Evolutionary conservation across 30 jellyfish, hydroid and myxozoan genomes (phyloP).

Genomic region (Hydractinia symbiolongicarpus): DNA sequence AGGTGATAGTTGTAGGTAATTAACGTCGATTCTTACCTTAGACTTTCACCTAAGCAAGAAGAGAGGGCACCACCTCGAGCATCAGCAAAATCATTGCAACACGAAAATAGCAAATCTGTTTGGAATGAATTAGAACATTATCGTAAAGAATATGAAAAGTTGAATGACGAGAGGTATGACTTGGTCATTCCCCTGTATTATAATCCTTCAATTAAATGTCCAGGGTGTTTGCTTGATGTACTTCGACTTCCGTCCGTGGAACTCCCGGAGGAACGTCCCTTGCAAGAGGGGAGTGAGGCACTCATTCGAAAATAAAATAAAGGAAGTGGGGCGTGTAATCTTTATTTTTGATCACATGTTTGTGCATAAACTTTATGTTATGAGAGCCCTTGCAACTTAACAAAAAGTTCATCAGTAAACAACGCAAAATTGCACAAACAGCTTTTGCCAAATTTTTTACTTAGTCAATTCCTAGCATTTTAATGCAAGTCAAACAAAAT

Average conservation of each 20-base stretch:
- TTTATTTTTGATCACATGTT: too few relatives aligned
- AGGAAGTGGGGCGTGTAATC: not conserved
- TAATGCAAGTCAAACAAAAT: too few relatives aligned
- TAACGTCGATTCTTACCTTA: not conserved
- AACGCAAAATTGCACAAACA: too few relatives aligned
- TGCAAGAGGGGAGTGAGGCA: not conserved
- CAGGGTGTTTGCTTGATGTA: too few relatives aligned
- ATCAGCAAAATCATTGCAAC: constrained; percentile 68
- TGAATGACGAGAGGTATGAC: constrained; percentile 57
- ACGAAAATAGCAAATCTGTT: constrained; percentile 80
- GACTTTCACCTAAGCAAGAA: constrained; percentile 3
- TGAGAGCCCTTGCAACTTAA: too few relatives aligned
- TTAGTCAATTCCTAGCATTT: too few relatives aligned
- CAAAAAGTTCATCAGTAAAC: too few relatives aligned
- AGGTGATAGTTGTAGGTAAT: not conserved
- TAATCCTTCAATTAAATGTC: too few relatives aligned
- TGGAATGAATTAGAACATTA: constrained; percentile 86
- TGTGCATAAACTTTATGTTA: too few relatives aligned
- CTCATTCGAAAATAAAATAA: not conserved
- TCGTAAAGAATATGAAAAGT: constrained; percentile 40
- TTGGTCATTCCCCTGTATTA: not conserved
- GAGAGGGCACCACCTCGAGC: constrained; percentile 30
- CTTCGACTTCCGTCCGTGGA: too few relatives aligned
- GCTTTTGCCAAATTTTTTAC: too few relatives aligned
- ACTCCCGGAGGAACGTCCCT: too few relatives aligned